Percentiles rank a stretch among this genome's conserved stretches.
phyloP scores from a whole-genome alignment of 2,888 invertebrate species.

The Drosophila niveifrons region DNA sequence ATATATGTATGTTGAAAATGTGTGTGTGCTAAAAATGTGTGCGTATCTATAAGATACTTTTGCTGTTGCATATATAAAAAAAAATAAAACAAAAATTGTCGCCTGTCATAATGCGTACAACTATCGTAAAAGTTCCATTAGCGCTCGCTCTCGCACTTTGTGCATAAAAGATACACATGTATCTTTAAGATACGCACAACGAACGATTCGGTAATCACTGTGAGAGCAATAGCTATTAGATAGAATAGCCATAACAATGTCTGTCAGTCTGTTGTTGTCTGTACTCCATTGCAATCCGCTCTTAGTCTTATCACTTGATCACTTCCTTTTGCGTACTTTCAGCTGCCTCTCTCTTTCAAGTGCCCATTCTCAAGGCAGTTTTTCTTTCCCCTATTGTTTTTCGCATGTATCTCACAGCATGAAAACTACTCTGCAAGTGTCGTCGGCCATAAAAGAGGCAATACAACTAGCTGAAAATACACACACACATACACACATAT shows the following conservation, averaged over 20 bases:
- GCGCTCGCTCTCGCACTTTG: conserved; percentile 32
- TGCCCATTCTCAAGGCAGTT: conserved; percentile 41
- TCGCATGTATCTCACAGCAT: conserved; percentile 41
- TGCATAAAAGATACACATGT: conserved; percentile 12
- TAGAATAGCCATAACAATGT: conserved; percentile 6
- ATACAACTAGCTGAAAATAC: conserved; percentile 29
- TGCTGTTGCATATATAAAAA: conserved; percentile 55
- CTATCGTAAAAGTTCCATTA: conserved; percentile 80
- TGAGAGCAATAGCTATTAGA: conserved; percentile 15
- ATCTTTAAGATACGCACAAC: conserved; percentile 38
- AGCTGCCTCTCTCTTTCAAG: conserved; percentile 20
- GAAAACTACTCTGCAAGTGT: conserved; percentile 78
- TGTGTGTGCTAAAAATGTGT: conserved; percentile 80
- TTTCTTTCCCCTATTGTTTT: conserved; percentile 49
- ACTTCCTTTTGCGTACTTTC: conserved; percentile 8
- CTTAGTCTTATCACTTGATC: conserved; percentile 49
- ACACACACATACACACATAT: conserved; percentile 20
- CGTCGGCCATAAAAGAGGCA: conserved; percentile 47
- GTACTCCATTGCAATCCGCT: conserved; percentile 1
- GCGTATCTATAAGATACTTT: conserved; percentile 61
- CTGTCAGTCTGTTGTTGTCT: neutral
- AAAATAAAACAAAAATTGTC: conserved; percentile 57
- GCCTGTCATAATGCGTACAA: conserved; percentile 51
- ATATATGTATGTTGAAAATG: conserved; percentile 79
- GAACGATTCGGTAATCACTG: conserved; percentile 19